These are phyloP conservation scores for Periophthalmodon schlosseri DNA, from an alignment of 2,113 vertebrate species.

Conservation along the genomic window DNA sequence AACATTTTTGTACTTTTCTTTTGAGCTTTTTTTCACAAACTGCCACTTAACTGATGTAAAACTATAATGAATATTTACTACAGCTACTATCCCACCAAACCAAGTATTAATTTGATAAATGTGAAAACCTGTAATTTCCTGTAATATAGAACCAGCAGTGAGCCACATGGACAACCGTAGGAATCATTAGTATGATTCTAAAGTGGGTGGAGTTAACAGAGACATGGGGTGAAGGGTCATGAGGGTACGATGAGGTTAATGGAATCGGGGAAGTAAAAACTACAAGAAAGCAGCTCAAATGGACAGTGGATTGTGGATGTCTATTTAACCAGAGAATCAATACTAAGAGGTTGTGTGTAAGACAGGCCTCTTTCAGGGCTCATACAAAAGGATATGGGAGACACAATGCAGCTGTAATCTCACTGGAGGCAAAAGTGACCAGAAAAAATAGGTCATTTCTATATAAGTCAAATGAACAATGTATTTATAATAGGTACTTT, in stretches of 20 bases:
- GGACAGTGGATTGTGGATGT: conserved; percentile 77
- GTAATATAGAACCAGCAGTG: conserved; percentile 23
- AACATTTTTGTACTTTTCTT: too few relatives aligned
- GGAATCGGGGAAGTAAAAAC: conserved; percentile 69
- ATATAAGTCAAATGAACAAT: neutral
- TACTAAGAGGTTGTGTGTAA: conserved; percentile 57
- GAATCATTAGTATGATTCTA: conserved; percentile 23
- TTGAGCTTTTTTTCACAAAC: too few relatives aligned
- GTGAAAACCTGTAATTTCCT: too few relatives aligned
- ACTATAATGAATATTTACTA: too few relatives aligned
- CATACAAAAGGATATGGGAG: conserved; percentile 26
- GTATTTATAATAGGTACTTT: neutral
- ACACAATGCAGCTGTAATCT: conserved; percentile 7
- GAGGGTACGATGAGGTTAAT: conserved; percentile 71
- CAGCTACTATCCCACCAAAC: too few relatives aligned
- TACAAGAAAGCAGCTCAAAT: conserved; percentile 60
- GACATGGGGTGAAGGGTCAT: conserved; percentile 37
- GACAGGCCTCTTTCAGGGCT: conserved; percentile 51
- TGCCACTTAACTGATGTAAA: too few relatives aligned
- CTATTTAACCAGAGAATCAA: conserved; percentile 65
- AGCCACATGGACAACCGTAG: conserved; percentile 20
- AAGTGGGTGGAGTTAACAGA: conserved; percentile 54
- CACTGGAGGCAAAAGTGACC: neutral
- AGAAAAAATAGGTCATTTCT: neutral
- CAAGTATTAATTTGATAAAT: too few relatives aligned